A percentile compares a stretch with the other conserved stretches of the same genome.
These are phyloP conservation scores for Peromyscus melanophrys DNA, from an alignment of 2,797 vertebrate species.

Conservation along the genomic window DNA sequence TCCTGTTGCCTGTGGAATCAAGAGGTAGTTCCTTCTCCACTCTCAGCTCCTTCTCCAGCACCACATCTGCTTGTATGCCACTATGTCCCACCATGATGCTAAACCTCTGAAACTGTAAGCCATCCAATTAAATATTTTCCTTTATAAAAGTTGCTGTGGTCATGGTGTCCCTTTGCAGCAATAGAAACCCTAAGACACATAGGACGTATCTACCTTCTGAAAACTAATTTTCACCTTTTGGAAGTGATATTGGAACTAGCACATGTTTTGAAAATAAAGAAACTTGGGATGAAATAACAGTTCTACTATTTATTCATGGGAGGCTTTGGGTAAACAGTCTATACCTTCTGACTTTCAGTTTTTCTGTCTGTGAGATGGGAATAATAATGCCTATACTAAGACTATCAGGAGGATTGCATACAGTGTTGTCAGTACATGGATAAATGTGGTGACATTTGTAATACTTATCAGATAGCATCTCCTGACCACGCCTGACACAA, in stretches of 20 bases:
- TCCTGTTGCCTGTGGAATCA: not conserved
- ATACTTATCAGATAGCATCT: constrained; percentile 21
- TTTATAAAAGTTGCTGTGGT: not conserved
- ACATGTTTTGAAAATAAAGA: not conserved
- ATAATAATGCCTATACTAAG: not conserved
- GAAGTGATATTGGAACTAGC: not conserved
- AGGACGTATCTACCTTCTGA: not conserved
- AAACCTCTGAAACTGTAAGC: not conserved
- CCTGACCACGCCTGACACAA: not conserved
- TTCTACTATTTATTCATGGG: not conserved
- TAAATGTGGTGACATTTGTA: not conserved
- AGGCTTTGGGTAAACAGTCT: not conserved
- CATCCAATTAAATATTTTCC: not conserved
- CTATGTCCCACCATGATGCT: not conserved
- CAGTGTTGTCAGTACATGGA: not conserved
- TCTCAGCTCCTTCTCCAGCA: not conserved
- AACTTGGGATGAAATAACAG: not conserved
- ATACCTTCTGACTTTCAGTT: constrained; percentile 28
- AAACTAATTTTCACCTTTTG: constrained; percentile 41
- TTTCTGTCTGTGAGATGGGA: not conserved
- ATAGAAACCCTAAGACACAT: not conserved
- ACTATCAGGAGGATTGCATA: not conserved
- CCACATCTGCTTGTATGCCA: not conserved
- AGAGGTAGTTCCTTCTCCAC: not conserved
- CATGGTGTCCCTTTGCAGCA: not conserved